Evolutionary conservation across 2,888 invertebrate genomes (phyloP), one percentile per base, ranked within the genome.

Genomic region (Sepioteuthis lessoniana): DNA sequence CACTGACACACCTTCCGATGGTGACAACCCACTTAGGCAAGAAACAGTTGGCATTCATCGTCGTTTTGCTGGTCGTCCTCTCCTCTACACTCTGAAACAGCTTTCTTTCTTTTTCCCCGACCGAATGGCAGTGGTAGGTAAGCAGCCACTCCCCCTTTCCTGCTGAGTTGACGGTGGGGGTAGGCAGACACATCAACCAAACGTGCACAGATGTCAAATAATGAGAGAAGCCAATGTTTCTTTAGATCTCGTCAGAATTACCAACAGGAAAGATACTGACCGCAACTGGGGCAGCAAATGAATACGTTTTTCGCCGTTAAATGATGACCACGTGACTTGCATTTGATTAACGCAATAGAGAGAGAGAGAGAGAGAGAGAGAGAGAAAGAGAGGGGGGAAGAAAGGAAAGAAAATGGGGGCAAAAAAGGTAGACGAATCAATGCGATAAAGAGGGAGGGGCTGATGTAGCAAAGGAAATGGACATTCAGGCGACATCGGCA

Each of bases 301-400:
- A n/a, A 76, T 76, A 28, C 31, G 8, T 76, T 76, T 76, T 76
- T 76, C 76, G 76, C 76, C 76, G 76, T n/a, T 76, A 76, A 76
- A 76, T 76, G 76, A 76, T 76, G n/a, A 76, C 76, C 76, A 76
- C 76, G 76, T 76, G 76, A 76, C 76, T 25, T 35, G 76, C n/a
- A 76, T 76, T 76, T 76, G n/a, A 76, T 76, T 16, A 35, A 4
- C 19, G 19, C 16, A 1, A 19, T 13, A n/a, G n/a, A 76, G 19
- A n/a, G 0, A n/a, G 10, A 76, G n/a, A 13, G n/a, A 76, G n/a
- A 21, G 76, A 19, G n/a, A 3, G 13, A 8, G 2, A 8, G n/a
- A 16, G 13, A 76, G 13, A 10, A 4, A 76, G 76, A 76, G 60
- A 60, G 31, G 0, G 60, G 28, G 21, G 4, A 13, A 50, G 50